phyloP scores from a whole-genome alignment of 2,113 vertebrate genomes.

The Cyanoderma ruficeps region DNA sequence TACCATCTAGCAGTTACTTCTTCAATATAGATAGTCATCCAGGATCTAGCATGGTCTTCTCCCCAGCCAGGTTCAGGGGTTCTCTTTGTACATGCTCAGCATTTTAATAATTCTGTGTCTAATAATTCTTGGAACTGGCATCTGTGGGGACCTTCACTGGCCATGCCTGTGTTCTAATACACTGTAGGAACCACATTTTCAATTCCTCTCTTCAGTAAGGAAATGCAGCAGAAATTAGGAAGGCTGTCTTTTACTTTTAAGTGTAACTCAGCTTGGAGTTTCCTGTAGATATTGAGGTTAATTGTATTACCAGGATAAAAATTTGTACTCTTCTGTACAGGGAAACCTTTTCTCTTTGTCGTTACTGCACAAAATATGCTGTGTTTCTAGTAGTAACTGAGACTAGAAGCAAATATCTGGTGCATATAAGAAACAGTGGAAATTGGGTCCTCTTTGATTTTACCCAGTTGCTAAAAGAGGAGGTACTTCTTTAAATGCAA shows the following conservation, averaged over 20 bases:
- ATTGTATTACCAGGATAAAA: not conserved
- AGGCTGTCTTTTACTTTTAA: not conserved
- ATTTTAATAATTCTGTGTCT: not conserved
- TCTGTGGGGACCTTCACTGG: not conserved
- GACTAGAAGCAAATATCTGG: not conserved
- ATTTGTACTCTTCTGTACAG: not conserved
- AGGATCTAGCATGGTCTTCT: not conserved
- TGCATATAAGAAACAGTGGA: not conserved
- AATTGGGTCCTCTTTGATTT: constrained; percentile 22
- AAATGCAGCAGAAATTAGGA: not conserved
- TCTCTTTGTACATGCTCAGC: not conserved
- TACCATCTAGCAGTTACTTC: not conserved
- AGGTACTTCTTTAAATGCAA: constrained; percentile 32
- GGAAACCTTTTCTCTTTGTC: not conserved
- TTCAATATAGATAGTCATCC: not conserved
- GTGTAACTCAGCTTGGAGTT: not conserved
- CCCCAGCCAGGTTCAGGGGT: not conserved
- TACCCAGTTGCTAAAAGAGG: constrained; percentile 11
- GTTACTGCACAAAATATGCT: not conserved
- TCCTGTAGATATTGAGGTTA: not conserved
- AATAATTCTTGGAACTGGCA: not conserved
- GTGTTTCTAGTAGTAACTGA: constrained; percentile 11
- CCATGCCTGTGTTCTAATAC: not conserved
- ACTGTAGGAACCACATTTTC: not conserved
- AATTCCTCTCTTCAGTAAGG: not conserved